phyloP scores from a whole-genome alignment of 2,888 invertebrate species.

The Lasioglossum leucozonium region DNA sequence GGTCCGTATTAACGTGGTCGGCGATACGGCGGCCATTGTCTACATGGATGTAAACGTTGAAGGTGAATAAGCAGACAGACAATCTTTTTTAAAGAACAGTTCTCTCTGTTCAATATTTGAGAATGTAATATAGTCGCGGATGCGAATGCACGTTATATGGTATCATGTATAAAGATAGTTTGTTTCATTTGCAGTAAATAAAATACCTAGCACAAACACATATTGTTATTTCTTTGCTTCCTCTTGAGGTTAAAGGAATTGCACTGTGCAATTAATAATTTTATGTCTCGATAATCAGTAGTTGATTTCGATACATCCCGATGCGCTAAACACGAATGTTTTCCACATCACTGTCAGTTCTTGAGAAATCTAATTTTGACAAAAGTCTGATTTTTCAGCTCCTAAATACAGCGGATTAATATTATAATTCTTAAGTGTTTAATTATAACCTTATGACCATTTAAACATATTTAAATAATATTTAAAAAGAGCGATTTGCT shows the following conservation, averaged over 20 bases:
- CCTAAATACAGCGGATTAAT: not conserved
- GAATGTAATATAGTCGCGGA: not conserved
- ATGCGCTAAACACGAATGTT: not conserved
- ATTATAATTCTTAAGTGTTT: not conserved
- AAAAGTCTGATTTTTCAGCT: not conserved
- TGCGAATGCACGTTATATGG: not conserved
- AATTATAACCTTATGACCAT: not conserved
- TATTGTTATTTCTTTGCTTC: not conserved
- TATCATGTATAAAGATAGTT: not conserved
- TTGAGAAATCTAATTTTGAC: not conserved
- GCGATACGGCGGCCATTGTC: too few relatives aligned
- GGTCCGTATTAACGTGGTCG: too few relatives aligned
- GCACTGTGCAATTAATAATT: not conserved
- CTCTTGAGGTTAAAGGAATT: not conserved
- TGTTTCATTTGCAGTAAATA: conserved; percentile 8
- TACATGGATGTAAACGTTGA: too few relatives aligned
- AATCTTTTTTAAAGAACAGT: not conserved
- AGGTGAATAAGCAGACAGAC: not conserved
- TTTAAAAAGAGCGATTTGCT: not conserved
- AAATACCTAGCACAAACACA: not conserved
- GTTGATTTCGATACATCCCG: too few relatives aligned
- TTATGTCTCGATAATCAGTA: too few relatives aligned
- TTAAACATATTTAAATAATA: not conserved
- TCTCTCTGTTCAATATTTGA: not conserved
- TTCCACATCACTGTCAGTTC: not conserved